Conservation (phyloP, 2,797 vertebrate species). For the Acropternis orthonyx region DNA sequence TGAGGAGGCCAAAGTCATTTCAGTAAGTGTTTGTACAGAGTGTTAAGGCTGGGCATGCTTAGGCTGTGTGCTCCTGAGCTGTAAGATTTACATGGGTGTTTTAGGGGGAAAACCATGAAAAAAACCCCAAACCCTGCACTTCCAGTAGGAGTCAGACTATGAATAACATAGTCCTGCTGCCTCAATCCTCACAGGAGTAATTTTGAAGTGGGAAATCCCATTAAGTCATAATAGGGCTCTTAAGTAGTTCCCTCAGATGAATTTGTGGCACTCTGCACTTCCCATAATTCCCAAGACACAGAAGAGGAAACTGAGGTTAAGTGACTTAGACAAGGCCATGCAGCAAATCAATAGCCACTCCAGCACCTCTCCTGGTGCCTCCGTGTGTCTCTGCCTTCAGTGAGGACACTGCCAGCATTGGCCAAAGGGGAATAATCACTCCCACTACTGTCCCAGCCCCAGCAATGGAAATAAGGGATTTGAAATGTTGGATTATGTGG, state of each 20-base stretch:
- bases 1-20: neutral
- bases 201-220: slow-evolving; percentile 49
- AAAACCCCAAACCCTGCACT: neutral
- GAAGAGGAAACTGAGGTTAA: slow-evolving; percentile 53
- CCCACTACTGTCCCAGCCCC: neutral
- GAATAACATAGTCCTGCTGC: neutral
- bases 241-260: slow-evolving; percentile 41
- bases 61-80: neutral
- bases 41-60: neutral
- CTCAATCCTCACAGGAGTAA: neutral
- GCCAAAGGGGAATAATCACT: neutral
- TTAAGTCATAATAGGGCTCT: slow-evolving; percentile 51
- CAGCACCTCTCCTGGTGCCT: neutral
- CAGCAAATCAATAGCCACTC: slow-evolving; percentile 38
- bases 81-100: neutral
- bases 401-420: rapidly evolving
- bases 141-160: neutral
- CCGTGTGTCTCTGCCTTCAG: neutral
- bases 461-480: neutral
- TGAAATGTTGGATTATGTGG: neutral
- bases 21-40: neutral
- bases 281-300: slow-evolving; percentile 25
- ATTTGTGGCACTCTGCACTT: slow-evolving; percentile 44
- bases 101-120: rapidly evolving
- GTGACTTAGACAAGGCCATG: slow-evolving; percentile 29